Evolutionary conservation across 2,888 invertebrate genomes (phyloP).

Genomic region (Cosmia pyralina): DNA sequence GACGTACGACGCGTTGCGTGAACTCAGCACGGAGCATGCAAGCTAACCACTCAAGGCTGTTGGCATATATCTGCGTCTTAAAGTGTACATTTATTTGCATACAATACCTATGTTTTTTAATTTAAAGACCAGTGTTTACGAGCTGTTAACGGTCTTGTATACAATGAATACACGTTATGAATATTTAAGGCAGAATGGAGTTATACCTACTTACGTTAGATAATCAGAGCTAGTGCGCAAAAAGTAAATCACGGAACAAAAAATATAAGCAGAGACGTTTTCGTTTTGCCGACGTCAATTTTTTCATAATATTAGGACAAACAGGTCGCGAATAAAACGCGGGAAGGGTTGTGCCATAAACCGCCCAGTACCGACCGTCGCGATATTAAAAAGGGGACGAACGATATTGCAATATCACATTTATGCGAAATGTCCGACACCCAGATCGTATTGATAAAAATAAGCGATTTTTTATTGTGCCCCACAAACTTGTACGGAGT

Average conservation of each 20-base stretch:
- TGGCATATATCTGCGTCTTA: too few species aligned
- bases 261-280: conserved; percentile 79
- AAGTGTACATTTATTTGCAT: conserved; percentile 21
- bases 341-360: conserved; percentile 90
- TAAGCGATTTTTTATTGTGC: conserved; percentile 90
- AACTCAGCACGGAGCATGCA: too few species aligned
- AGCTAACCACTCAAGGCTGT: too few species aligned
- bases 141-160: conserved; percentile 28
- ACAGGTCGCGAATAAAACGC: conserved; percentile 90
- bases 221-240: conserved; percentile 24
- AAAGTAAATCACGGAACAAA: conserved; percentile 67
- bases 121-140: conserved; percentile 28
- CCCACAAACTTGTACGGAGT: conserved; percentile 79
- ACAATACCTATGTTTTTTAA: conserved; percentile 31
- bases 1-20: too few species aligned
- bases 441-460: conserved; percentile 90
- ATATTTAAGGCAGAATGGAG: conserved; percentile 23
- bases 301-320: conserved; percentile 90
- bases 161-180: conserved; percentile 25
- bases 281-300: conserved; percentile 88
- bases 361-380: conserved; percentile 88
- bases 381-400: conserved; percentile 90
- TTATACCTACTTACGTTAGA: conserved; percentile 15
- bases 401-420: conserved; percentile 90
- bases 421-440: conserved; percentile 90